Conservation (phyloP, 1,140 invertebrate genomes). For the Probaryconus sp. region DNA sequence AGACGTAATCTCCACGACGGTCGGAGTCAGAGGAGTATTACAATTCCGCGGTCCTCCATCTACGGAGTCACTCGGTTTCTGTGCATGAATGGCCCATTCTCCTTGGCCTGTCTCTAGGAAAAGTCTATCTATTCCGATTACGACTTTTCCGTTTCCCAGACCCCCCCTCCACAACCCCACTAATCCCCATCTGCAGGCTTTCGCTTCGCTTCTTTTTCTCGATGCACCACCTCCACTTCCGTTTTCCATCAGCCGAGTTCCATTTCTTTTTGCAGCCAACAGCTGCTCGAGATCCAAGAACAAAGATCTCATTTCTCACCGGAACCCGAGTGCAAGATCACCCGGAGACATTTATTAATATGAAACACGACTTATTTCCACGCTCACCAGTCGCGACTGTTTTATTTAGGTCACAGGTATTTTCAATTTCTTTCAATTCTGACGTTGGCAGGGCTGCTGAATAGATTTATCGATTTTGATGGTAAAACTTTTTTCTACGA, state of each 20-base stretch:
- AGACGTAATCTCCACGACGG: slow-evolving; percentile 77
- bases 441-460: no score
- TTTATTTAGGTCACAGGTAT: slow-evolving; percentile 25
- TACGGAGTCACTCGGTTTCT: slow-evolving; percentile 68
- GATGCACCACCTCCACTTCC: slow-evolving; percentile 49
- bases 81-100: slow-evolving; percentile 76
- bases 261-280: slow-evolving; percentile 56
- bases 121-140: slow-evolving; percentile 75
- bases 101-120: slow-evolving; percentile 76
- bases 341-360: slow-evolving; percentile 39
- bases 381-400: not conserved
- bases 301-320: slow-evolving; percentile 71
- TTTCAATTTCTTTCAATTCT: not conserved
- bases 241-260: slow-evolving; percentile 63
- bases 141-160: slow-evolving; percentile 52
- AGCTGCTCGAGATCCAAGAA: slow-evolving; percentile 60
- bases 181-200: slow-evolving; percentile 38
- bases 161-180: slow-evolving; percentile 41
- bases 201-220: slow-evolving; percentile 42
- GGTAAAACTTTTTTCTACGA: no score
- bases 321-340: slow-evolving; percentile 45
- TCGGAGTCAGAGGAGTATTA: slow-evolving; percentile 75
- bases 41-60: slow-evolving; percentile 72
- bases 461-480: no score
- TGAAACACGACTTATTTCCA: slow-evolving; percentile 20